These are phyloP conservation scores for Pararge aegeria DNA, from an alignment of 1,140 invertebrate genomes.

Conservation along the genomic window DNA sequence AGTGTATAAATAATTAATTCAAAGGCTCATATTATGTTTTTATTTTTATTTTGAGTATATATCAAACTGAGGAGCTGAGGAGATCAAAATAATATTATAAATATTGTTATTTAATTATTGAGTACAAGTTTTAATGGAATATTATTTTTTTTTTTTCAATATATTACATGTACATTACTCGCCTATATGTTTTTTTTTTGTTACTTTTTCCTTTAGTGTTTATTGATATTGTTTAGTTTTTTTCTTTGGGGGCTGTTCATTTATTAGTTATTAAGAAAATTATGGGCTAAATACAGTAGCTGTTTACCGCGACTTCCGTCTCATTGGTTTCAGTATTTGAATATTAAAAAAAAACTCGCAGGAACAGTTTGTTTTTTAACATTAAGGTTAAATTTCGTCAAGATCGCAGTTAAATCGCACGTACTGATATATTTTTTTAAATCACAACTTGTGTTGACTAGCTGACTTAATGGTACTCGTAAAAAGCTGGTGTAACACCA, in stretches of 20 bases:
- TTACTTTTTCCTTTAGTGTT: conserved; percentile 78
- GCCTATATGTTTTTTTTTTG: conserved; percentile 69
- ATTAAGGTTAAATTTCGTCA: too few relatives aligned
- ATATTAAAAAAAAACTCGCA: too few relatives aligned
- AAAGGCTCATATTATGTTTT: conserved; percentile 57
- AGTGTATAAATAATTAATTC: conserved; percentile 12
- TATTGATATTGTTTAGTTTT: conserved; percentile 72
- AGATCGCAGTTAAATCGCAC: too few relatives aligned
- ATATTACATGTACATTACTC: conserved; percentile 61
- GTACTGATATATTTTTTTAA: too few relatives aligned
- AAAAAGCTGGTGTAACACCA: too few relatives aligned
- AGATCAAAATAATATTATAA: conserved; percentile 78
- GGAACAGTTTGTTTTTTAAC: too few relatives aligned
- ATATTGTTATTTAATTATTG: conserved; percentile 79
- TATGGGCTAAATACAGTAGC: too few relatives aligned
- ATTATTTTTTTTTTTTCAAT: conserved; percentile 72
- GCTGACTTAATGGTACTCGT: too few relatives aligned
- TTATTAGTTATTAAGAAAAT: background rate
- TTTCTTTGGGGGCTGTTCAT: conserved; percentile 37
- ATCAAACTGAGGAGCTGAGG: conserved; percentile 61
- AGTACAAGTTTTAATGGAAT: conserved; percentile 77
- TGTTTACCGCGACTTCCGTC: too few relatives aligned
- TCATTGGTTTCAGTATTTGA: too few relatives aligned
- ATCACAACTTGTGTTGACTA: too few relatives aligned
- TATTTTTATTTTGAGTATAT: conserved; percentile 65